Evolutionary conservation across 2,888 invertebrate species (phyloP).

Genomic region (Drosophila algonquin): DNA sequence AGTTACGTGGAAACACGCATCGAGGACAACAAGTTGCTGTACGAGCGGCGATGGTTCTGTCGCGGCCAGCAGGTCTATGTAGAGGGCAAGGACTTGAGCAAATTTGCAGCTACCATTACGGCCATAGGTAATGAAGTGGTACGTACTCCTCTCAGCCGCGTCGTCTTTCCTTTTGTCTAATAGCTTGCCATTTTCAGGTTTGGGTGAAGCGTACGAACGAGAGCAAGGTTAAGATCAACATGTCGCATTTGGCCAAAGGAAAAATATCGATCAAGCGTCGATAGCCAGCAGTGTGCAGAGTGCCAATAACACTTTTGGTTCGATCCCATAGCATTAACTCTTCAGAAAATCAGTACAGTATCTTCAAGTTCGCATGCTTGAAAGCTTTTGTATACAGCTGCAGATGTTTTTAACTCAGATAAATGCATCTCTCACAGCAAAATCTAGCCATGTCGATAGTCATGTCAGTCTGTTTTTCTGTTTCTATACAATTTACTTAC

Average conservation of each 20-base stretch:
- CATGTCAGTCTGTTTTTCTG: not conserved
- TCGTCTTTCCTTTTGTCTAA: not conserved
- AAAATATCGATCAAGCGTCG: conserved; percentile 94
- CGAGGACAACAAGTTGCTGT: conserved; percentile 96
- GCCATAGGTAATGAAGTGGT: conserved; percentile 96
- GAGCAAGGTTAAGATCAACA: conserved; percentile 92
- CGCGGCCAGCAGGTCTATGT: conserved; percentile 96
- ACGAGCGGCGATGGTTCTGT: conserved; percentile 97
- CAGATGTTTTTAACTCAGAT: too few species aligned
- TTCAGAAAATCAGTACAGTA: not conserved
- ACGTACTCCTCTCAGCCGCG: conserved; percentile 66
- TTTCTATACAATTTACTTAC: not conserved
- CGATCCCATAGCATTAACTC: not conserved
- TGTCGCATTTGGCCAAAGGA: conserved; percentile 93
- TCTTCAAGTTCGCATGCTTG: conserved; percentile 6
- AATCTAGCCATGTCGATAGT: too few species aligned
- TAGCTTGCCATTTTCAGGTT: conserved; percentile 86
- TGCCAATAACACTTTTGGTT: not conserved
- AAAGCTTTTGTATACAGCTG: not conserved
- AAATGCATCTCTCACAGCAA: not conserved
- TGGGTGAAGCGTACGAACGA: conserved; percentile 94
- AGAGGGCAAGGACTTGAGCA: conserved; percentile 93
- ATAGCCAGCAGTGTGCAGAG: conserved; percentile 38
- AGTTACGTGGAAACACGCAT: conserved; percentile 91
- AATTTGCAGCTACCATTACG: conserved; percentile 95